Evolutionary conservation across 64 coral and sea anemone genomes (phyloP), one percentile per base, ranked within the genome.

Genomic region (Actinia tenebrosa): DNA sequence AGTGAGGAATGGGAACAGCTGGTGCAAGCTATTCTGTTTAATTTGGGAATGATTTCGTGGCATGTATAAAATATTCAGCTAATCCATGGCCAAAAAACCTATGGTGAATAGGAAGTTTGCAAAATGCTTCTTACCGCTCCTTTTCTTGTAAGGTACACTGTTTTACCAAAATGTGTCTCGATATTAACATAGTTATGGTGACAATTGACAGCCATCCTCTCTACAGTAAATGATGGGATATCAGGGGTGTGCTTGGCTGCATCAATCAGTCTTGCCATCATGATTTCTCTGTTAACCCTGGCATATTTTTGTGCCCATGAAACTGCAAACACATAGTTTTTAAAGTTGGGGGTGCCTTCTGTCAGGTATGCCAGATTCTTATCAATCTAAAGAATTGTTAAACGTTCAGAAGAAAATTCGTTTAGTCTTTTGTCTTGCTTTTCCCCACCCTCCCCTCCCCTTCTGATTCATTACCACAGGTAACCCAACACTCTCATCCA

Each of bases 181-280:
- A 87, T 75, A 30, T 93, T 93, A 26, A 98, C 95, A 86, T 98
- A 98, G 44, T 98, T 98, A 45, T 98, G 95, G 88, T 98, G 95
- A 53, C 95, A 98, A 82, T 98, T 98, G 16, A 98, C 91, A 30
- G 95, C 95, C 55, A 78, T 91, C 25, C 83, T 98, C 7, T 42
- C 91, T 60, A 98, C 63, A 10, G 88, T 84, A 83, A 93, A 93
- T 6, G 72, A 6, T 9, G 89, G 88, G 81, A 91, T 86, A 86
- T 91, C 77, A 4, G 46, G 50, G 79, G 89, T 92, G 3, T 52
- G 44, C 30, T 60, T 81, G 10, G 94, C 87, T 25, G 91, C 95
- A 18, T 80, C 89, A 16, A 98, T 64, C 9, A 98, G 72, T 53
- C 61, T 82, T 13, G 60, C 56, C 95, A 98, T 93, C 95, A 98